phyloP scores from a whole-genome alignment of 2,113 vertebrate genomes.

The Collichthys lucidus region DNA sequence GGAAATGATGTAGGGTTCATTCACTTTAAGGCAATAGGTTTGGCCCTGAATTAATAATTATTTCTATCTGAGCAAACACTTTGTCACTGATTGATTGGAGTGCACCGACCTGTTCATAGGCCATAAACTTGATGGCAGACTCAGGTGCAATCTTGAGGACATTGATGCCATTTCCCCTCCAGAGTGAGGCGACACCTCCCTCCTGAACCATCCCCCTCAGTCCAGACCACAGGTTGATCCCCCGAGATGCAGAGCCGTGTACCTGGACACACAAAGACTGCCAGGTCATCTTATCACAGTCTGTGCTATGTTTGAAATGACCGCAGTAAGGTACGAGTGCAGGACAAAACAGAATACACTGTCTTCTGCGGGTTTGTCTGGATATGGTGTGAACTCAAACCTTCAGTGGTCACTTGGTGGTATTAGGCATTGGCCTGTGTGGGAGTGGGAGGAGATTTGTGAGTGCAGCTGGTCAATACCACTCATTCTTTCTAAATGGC shows the following conservation, averaged over 20 bases:
- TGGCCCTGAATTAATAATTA: not conserved
- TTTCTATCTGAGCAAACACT: not conserved
- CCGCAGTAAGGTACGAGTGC: not conserved
- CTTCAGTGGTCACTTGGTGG: not conserved
- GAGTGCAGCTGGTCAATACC: not conserved
- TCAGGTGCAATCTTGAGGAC: slow-evolving; percentile 94
- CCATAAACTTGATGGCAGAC: slow-evolving; percentile 95
- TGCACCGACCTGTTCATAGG: slow-evolving; percentile 92
- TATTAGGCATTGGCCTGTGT: not conserved
- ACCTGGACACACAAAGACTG: slow-evolving; percentile 81
- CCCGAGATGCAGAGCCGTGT: slow-evolving; percentile 84
- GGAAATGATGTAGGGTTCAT: not conserved
- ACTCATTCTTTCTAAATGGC: not conserved
- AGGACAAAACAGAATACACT: not conserved
- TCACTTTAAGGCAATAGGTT: not conserved
- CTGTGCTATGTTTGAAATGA: not conserved
- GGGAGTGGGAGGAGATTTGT: not conserved
- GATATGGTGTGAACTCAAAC: not conserved
- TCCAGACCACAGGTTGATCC: slow-evolving; percentile 86
- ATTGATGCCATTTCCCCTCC: slow-evolving; percentile 75
- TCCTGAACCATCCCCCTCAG: slow-evolving; percentile 90
- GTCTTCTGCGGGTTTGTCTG: not conserved
- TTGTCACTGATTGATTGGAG: not conserved
- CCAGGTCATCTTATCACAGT: not conserved
- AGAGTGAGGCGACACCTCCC: slow-evolving; percentile 89